Evolutionary conservation across 2,797 vertebrate genomes (phyloP), one percentile per base, ranked within the genome.

Genomic region (Urocyon cinereoargenteus): DNA sequence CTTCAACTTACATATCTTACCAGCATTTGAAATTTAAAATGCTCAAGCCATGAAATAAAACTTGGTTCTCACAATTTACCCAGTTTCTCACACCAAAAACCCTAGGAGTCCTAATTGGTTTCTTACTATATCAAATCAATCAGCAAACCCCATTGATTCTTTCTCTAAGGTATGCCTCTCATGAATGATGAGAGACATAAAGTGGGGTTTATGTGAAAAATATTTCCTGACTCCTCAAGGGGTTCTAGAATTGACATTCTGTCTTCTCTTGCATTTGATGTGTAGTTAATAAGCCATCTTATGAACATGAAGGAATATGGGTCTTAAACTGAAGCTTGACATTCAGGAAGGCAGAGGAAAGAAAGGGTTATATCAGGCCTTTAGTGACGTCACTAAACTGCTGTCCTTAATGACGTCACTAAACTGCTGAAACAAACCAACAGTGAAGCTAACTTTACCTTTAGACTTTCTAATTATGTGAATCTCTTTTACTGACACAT

Each of bases 11-110:
- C 3, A 3, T 62, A 26, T 59, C 49, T 62, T 66, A 79, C 40
- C 84, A 73, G 73, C 21, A 61, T 53, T 85, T 88, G 36, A 73
- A 68, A 70, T n/a, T 53, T 82, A 55, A 85, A 96, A 78, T 73
- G 3, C 87, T n/a, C 28, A 87, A 86, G 94, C 55, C 34, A n/a
- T 68, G 49, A 96, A 87, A 77, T 77, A 40, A 90, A 94, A 68
- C 40, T 22, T 85, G n/a, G 24, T 73, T 81, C 19, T 96, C n/a
- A 55, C 49, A 77, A 12, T 66, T 24, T 64, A 72, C 10, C 34
- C 31, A 40, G 22, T 49, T 81, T 61, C 19, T 94, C 12, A 73
- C 9, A 79, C 24, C 51, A 70, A 66, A 96, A 78, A 45, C 31
- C 26, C 40, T 19, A 93, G 22, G 22, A 72, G 13, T 91, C 40